Evolutionary conservation across 2,888 invertebrate genomes (phyloP).

Genomic region (Stenodema calcarata): DNA sequence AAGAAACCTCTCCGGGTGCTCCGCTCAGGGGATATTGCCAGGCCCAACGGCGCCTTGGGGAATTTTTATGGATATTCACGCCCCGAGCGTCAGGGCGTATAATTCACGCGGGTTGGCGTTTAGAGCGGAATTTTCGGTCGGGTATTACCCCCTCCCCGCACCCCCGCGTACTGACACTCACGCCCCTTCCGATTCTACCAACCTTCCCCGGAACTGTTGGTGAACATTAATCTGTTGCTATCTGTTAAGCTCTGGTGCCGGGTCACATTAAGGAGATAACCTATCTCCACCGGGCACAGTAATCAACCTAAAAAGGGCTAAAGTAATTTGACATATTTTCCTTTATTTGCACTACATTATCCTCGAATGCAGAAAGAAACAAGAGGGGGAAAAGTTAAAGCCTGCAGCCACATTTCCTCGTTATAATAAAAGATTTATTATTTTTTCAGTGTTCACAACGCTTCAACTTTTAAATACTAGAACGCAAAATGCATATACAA

Average conservation of each 20-base stretch:
- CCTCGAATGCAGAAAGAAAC: background rate
- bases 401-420: too few species aligned
- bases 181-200: background rate
- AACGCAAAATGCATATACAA: too few species aligned
- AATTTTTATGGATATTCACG: conserved; percentile 2
- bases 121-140: conserved; percentile 11
- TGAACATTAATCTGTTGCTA: background rate
- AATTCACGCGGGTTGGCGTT: background rate
- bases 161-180: background rate
- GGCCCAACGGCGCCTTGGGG: conserved; percentile 7
- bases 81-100: background rate
- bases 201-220: background rate
- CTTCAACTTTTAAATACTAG: too few species aligned
- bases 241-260: conserved; percentile 4
- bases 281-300: background rate
- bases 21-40: background rate
- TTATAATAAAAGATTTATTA: too few species aligned
- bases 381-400: too few species aligned
- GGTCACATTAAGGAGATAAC: background rate
- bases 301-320: conserved; percentile 9
- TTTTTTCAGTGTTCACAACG: too few species aligned
- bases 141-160: background rate
- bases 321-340: conserved; percentile 9
- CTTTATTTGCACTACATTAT: background rate
- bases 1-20: background rate